Evolutionary conservation across 2,113 vertebrate species (phyloP).

Genomic region (Sinocyclocheilus anshuiensis): DNA sequence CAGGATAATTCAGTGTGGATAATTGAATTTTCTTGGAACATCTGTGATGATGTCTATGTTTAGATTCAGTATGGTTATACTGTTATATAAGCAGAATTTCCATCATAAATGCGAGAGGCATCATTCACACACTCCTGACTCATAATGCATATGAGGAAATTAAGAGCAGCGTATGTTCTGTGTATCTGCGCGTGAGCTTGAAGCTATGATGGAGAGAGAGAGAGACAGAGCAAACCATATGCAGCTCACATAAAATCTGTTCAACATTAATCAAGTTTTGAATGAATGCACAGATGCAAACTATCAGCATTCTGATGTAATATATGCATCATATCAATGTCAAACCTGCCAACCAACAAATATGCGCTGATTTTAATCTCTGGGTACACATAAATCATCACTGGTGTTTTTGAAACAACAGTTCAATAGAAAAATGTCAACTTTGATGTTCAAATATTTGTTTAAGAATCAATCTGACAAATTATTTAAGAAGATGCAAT

Average conservation of each 20-base stretch:
- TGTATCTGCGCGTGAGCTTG: neutral
- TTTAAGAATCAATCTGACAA: neutral
- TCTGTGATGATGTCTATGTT: constrained; percentile 16
- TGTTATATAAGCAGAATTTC: constrained; percentile 21
- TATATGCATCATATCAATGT: constrained; percentile 9
- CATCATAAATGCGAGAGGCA: neutral
- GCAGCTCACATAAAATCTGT: neutral
- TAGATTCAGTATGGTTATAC: neutral
- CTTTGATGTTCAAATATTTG: neutral
- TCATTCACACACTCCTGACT: constrained; percentile 7
- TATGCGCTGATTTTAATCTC: neutral
- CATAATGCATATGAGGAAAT: constrained; percentile 2
- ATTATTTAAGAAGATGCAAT: neutral
- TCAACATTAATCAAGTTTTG: constrained; percentile 15
- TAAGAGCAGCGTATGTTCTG: neutral
- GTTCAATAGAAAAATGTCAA: neutral
- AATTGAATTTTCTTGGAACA: neutral
- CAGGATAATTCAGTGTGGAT: neutral
- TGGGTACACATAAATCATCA: neutral
- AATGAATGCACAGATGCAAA: constrained; percentile 15
- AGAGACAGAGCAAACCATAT: neutral
- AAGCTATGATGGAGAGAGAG: neutral
- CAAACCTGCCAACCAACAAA: neutral
- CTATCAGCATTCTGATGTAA: neutral
- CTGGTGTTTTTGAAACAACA: neutral